Evolutionary conservation across 2,113 vertebrate genomes (phyloP).

Genomic region (Aegithalos caudatus): DNA sequence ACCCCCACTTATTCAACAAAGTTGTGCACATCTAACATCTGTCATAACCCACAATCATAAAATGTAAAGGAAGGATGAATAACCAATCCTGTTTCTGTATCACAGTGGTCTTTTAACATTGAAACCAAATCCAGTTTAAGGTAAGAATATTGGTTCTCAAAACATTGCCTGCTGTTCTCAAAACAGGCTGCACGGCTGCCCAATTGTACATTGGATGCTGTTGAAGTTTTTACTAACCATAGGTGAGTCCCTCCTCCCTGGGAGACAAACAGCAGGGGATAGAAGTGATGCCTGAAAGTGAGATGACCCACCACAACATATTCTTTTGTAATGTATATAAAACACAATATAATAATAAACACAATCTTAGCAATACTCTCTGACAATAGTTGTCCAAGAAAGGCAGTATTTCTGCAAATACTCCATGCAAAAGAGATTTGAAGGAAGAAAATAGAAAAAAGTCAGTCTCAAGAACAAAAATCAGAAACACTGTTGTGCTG

Average conservation of each 20-base stretch:
- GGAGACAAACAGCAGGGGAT: background rate
- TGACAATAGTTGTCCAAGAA: background rate
- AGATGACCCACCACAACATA: background rate
- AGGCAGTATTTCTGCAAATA: background rate
- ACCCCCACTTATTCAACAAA: background rate
- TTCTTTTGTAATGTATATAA: background rate
- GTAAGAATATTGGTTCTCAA: constrained; percentile 30
- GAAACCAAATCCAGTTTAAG: constrained; percentile 25
- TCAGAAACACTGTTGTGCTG: background rate
- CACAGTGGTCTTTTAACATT: background rate
- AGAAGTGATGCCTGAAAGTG: background rate
- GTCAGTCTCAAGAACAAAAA: background rate
- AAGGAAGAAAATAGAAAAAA: background rate
- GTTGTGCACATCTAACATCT: background rate
- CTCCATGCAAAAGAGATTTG: background rate
- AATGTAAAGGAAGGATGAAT: background rate
- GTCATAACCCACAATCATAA: background rate
- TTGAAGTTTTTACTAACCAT: background rate
- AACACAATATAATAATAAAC: background rate
- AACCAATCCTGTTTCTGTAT: background rate
- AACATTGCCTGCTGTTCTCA: background rate
- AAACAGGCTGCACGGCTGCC: background rate
- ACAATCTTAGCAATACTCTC: background rate
- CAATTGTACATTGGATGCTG: background rate
- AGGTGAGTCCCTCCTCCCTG: background rate